Conservation (phyloP, 2,113 vertebrate species). For the Trichomycterus rosablanca region DNA sequence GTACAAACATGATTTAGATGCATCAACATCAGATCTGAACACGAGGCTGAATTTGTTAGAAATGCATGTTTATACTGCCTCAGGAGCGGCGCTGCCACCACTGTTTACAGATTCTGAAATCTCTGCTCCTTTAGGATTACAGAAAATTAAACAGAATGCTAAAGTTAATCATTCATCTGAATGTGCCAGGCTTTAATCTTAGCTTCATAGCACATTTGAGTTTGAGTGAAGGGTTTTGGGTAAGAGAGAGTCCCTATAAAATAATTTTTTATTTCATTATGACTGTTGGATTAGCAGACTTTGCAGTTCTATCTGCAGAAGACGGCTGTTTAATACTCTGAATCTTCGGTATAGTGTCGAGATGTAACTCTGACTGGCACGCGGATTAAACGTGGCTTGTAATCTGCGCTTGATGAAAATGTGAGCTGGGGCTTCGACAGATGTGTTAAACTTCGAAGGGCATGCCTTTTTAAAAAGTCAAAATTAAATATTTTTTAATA, state of each 20-base stretch:
- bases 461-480: too few species aligned
- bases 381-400: conserved; percentile 8
- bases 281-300: conserved; percentile 5
- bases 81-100: conserved; percentile 5
- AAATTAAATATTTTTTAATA: too few species aligned
- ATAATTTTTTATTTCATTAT: conserved; percentile 12
- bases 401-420: conserved; percentile 5
- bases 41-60: conserved; percentile 2
- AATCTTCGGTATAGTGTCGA: not conserved
- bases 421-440: not conserved
- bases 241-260: not conserved
- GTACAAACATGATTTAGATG: conserved; percentile 42
- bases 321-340: not conserved
- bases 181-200: not conserved
- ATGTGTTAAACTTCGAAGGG: not conserved
- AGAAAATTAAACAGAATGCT: conserved; percentile 26
- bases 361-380: conserved; percentile 1
- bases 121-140: conserved; percentile 18
- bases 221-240: conserved; percentile 1
- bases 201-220: not conserved
- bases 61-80: conserved; percentile 15
- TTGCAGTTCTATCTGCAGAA: not conserved
- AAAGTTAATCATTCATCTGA: conserved; percentile 16
- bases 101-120: not conserved
- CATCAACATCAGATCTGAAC: conserved; percentile 28